Evolutionary conservation across 1,140 invertebrate genomes (phyloP), one percentile per base, ranked within the genome.

Genomic region (Drosophila athabasca): DNA sequence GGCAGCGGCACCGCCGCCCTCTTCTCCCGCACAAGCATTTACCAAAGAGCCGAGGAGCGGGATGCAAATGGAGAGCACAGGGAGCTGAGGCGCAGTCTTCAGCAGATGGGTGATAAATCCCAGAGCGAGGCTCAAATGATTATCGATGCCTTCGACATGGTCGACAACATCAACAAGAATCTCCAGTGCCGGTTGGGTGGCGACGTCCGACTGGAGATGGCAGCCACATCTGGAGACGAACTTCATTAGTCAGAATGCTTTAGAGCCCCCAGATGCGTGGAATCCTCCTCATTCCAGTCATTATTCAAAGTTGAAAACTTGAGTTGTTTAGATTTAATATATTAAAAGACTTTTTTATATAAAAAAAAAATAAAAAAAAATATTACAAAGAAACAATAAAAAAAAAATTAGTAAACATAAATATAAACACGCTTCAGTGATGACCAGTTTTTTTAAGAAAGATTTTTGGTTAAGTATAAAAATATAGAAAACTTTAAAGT

Each of bases 121-220:
- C 51, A 90, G n/a, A 41, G 22, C 29, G 83, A 90, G 39, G 80
- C 85, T 1, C 55, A 69, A 24, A 62, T 79, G 84, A 73, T 88
- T 7, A 77, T 83, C n/a, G 68, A 79, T 2, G 76, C 84, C 31
- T 88, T 89, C 46, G 76, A 84, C 17, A 77, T 80, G 64, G 76
- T 88, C 8, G 85, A 80, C 49, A 74, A 84, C 19, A 77, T 89
- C 22, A 76, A 80, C 15, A 54, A 43, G 11, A 90, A 77, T 43
- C 39, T 85, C 0, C 66, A 84, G 17, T 17, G 13, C 4, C 60
- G 66, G 0, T 6, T 79, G 17, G 48, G 57, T 4, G 55, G 35
- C 0, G 62, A 71, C 3, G 41, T n/a, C 9, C 48, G 22, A 17
- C 41, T 31, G 5, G 71, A 2, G 9, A 49, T 52, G 43, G 49